A percentile compares a stretch with the other conserved stretches of the same genome.
phyloP scores from a whole-genome alignment of 2,113 vertebrate genomes.

The Pelodiscus sinensis region DNA sequence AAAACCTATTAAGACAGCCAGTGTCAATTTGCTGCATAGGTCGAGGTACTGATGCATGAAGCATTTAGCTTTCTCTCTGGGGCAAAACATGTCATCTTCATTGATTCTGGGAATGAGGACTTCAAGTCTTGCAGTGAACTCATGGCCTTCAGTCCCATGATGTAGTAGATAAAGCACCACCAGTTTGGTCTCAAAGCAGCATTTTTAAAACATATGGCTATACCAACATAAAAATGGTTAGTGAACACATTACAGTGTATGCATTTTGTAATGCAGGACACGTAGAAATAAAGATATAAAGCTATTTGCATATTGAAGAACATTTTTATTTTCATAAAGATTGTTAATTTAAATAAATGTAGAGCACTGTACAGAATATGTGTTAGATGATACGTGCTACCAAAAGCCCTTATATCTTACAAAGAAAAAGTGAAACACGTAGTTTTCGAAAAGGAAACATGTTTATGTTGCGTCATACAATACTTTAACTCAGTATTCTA shows the following conservation, averaged over 20 bases:
- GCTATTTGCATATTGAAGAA: background rate
- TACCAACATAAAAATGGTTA: background rate
- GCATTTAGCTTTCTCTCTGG: background rate
- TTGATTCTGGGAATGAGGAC: background rate
- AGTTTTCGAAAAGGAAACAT: background rate
- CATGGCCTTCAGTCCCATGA: background rate
- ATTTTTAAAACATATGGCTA: background rate
- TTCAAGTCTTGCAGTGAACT: background rate
- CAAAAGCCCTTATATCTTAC: background rate
- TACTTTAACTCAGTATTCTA: slow-evolving; percentile 5
- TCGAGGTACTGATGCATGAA: background rate
- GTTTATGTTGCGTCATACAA: background rate
- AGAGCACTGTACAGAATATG: background rate
- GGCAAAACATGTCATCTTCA: background rate
- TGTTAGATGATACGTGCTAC: background rate
- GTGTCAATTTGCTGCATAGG: background rate
- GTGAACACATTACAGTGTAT: background rate
- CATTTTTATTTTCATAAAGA: background rate
- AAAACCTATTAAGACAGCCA: background rate
- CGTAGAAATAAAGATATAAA: background rate
- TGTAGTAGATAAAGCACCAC: background rate
- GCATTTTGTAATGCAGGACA: background rate
- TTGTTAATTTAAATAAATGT: background rate
- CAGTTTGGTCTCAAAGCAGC: background rate
- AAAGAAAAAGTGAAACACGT: fast-evolving